A percentile compares a stretch with the other conserved stretches of the same genome.
These are phyloP conservation scores for Philereme transversata DNA, from an alignment of 2,888 invertebrate species.

Conservation along the genomic window DNA sequence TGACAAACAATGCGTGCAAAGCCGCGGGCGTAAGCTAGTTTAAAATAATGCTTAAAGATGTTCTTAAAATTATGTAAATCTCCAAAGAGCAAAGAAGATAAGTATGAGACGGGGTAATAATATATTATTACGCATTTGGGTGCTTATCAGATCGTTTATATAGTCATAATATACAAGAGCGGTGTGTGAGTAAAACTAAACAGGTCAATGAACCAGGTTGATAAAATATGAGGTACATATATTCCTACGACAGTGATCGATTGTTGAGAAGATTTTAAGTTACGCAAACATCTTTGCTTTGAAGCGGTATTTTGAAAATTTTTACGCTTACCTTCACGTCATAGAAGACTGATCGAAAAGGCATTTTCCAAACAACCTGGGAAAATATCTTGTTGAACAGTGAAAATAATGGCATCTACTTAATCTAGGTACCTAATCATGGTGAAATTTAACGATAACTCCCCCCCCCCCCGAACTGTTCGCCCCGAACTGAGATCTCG, in stretches of 20 bases:
- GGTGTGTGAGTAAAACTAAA: conserved; percentile 63
- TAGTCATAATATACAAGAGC: conserved; percentile 39
- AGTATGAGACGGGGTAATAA: conserved; percentile 49
- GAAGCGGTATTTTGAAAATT: conserved; percentile 51
- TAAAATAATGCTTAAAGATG: conserved; percentile 15
- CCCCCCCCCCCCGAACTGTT: no score
- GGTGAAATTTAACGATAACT: no score
- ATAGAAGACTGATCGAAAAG: conserved; percentile 56
- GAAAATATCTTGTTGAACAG: neutral
- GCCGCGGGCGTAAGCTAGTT: no score
- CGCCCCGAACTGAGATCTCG: no score
- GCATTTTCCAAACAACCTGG: neutral
- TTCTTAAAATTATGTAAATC: conserved; percentile 44
- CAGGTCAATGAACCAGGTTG: conserved; percentile 73
- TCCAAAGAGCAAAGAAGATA: conserved; percentile 71
- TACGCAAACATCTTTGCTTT: conserved; percentile 69
- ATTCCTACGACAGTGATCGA: conserved; percentile 77
- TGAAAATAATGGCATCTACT: no score
- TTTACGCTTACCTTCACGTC: conserved; percentile 55
- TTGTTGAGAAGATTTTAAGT: conserved; percentile 71
- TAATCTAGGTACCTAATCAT: no score
- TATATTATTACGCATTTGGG: conserved; percentile 42
- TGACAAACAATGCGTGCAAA: no score
- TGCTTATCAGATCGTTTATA: conserved; percentile 61
- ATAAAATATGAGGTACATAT: conserved; percentile 63